Evolutionary conservation across 1,140 invertebrate genomes (phyloP), one percentile per base, ranked within the genome.

Genomic region (Oncopodura yosiiana): DNA sequence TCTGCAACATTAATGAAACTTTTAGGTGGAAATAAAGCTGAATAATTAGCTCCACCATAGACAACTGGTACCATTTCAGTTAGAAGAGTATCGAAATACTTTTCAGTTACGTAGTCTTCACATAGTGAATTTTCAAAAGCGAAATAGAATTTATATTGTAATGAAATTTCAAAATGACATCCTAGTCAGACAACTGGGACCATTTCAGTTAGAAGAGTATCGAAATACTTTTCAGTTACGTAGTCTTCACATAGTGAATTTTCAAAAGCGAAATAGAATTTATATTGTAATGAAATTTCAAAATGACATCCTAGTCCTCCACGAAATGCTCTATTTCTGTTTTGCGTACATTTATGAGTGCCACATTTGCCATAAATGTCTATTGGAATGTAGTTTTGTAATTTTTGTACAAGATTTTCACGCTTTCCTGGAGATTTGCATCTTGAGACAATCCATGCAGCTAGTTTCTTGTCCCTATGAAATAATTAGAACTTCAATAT

Each of bases 1-100:
- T 76, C 70, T n/a, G 70, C 65, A 1, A 74, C 75, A 65, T 83
- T 70, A 36, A 83, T 78, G 62, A 77, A 86, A 0, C 83, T 84
- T 52, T 71, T 64, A 0, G 78, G 75, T 0, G 84, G 84, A 12
- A 84, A 72, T 11, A 77, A 56, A 60, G 60, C 69, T 16, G 68
- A 66, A 68, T 75, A 81, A 67, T 76, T 74, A 5, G 63, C 63
- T 0, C 77, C 69, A 1, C 84, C 84, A 71, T 83, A 76, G 18
- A 86, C 78, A 27, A 87, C 71, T 0, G 85, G 84, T 14, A 87
- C 77, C 0, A 82, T 73, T 23, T 64, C 44, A 19, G 57, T 52
- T 3, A 55, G 34, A n/a, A 70, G 43, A 6, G 66, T 38, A 27
- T 60, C 56, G 60, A 64, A 69, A 39, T 69, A 66, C 53, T 70